Percentiles rank a stretch among this genome's conserved stretches.
Evolutionary conservation across 1,140 invertebrate genomes (phyloP).

Genomic region (Leptinotarsa lineolata): DNA sequence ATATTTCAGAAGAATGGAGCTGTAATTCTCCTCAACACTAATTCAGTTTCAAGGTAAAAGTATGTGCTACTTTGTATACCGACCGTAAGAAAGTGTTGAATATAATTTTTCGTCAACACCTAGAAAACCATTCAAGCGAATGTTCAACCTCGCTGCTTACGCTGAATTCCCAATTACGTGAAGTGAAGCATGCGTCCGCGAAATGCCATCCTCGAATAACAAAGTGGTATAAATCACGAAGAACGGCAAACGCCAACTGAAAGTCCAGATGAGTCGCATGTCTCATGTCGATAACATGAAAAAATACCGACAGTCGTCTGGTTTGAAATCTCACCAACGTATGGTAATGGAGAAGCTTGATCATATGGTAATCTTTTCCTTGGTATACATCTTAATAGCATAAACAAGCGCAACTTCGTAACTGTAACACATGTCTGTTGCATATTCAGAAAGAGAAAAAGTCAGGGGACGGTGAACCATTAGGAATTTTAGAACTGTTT

Average conservation of each 20-base stretch:
- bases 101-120: too few species aligned
- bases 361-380: conserved; percentile 1
- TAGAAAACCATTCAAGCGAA: too few species aligned
- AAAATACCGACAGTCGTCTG: neutral
- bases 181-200: neutral
- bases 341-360: conserved; percentile 6
- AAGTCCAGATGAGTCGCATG: neutral
- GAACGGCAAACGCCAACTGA: neutral
- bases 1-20: too few species aligned
- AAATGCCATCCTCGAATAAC: conserved; percentile 3
- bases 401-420: neutral
- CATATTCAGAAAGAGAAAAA: neutral
- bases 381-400: neutral
- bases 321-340: neutral
- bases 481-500: too few species aligned
- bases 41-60: too few species aligned
- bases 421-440: neutral
- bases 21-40: too few species aligned
- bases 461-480: neutral
- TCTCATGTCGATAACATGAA: conserved; percentile 4
- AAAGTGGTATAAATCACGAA: neutral
- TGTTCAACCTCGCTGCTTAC: too few species aligned
- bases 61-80: too few species aligned
- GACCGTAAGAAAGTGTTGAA: too few species aligned
- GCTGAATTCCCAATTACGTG: neutral